Evolutionary conservation across 2,888 invertebrate genomes (phyloP).

Genomic region (Drepanosiphum platanoidis): DNA sequence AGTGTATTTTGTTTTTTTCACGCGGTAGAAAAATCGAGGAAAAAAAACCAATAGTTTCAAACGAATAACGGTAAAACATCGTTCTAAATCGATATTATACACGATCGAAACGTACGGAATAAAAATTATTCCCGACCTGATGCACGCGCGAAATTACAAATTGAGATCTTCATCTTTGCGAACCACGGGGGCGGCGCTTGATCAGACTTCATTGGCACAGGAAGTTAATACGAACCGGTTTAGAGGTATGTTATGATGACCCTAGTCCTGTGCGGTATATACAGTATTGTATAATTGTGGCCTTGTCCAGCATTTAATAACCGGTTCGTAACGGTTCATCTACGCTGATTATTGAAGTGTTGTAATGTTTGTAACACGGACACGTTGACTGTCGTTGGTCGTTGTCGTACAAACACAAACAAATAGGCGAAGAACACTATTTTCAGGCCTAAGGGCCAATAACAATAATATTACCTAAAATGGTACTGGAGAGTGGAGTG

Average conservation of each 20-base stretch:
- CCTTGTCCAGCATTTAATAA: slow-evolving; percentile 58
- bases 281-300: slow-evolving; percentile 55
- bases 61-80: not conserved
- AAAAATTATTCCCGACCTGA: not conserved
- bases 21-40: not conserved
- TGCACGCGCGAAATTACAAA: not conserved
- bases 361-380: slow-evolving; percentile 37
- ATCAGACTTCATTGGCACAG: slow-evolving; percentile 39
- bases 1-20: not conserved
- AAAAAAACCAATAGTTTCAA: not conserved
- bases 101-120: too few relatives aligned
- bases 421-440: slow-evolving; percentile 1
- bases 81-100: too few relatives aligned
- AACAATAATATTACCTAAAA: not conserved
- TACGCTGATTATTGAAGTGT: slow-evolving; percentile 47
- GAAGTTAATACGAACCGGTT: slow-evolving; percentile 59
- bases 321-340: slow-evolving; percentile 61
- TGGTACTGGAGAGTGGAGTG: too few relatives aligned
- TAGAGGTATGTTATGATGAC: slow-evolving; percentile 50
- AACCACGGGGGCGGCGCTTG: not conserved
- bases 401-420: not conserved
- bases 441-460: not conserved
- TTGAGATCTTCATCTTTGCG: not conserved
- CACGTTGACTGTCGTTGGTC: slow-evolving; percentile 1
- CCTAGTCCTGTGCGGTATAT: not conserved